These are phyloP conservation scores for Carcharodon carcharias DNA, from an alignment of 2,797 vertebrate species.

Conservation along the genomic window DNA sequence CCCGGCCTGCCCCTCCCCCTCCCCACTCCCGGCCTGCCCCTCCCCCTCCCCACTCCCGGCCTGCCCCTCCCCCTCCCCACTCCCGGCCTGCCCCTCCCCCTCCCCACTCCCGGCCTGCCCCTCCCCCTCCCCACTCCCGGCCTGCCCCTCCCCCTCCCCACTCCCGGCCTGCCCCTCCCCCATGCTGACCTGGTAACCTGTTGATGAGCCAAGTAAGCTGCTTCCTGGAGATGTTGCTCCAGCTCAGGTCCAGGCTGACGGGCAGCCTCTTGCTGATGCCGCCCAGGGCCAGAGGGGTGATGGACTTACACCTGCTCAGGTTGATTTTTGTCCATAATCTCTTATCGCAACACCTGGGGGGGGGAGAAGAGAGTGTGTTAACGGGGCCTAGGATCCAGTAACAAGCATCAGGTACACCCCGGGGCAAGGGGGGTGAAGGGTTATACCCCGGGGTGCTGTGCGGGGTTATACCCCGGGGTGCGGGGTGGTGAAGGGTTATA, in stretches of 20 bases:
- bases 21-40: slow-evolving; percentile 49
- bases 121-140: slow-evolving; percentile 48
- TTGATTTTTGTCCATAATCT: slow-evolving; percentile 76
- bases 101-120: slow-evolving; percentile 53
- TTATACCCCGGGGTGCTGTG: too few species aligned
- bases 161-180: slow-evolving; percentile 50
- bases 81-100: slow-evolving; percentile 49
- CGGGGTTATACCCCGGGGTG: too few species aligned
- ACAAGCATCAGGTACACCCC: too few species aligned
- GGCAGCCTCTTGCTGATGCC: slow-evolving; percentile 41
- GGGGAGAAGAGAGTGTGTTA: background rate
- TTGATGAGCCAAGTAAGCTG: slow-evolving; percentile 54
- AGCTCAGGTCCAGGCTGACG: slow-evolving; percentile 48
- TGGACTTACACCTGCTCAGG: slow-evolving; percentile 45
- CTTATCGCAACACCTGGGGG: slow-evolving; percentile 78
- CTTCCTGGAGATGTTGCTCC: slow-evolving; percentile 44
- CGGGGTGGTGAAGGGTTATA: too few species aligned
- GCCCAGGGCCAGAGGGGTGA: slow-evolving; percentile 52
- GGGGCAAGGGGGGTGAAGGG: too few species aligned
- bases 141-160: slow-evolving; percentile 50
- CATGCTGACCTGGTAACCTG: slow-evolving; percentile 60
- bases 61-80: slow-evolving; percentile 51
- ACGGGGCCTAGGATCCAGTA: too few species aligned
- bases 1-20: slow-evolving; percentile 43
- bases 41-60: slow-evolving; percentile 46